These are phyloP conservation scores for Prenolepis imparis DNA, from an alignment of 2,888 invertebrate genomes.

Conservation along the genomic window DNA sequence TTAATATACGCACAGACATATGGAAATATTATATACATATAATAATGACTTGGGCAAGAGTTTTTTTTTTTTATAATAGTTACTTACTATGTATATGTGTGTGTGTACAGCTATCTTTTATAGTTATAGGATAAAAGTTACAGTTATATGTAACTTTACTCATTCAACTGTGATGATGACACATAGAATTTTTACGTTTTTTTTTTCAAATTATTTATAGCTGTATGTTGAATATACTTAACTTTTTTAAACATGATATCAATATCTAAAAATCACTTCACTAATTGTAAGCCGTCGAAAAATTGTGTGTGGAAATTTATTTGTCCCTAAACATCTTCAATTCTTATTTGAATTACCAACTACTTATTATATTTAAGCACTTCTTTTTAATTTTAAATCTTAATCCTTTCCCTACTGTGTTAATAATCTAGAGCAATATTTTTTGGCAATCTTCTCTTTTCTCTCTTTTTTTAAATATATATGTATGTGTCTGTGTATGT, in stretches of 20 bases:
- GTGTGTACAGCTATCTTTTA: background rate
- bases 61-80: constrained; percentile 1
- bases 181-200: background rate
- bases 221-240: background rate
- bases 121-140: background rate
- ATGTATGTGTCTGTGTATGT: no score
- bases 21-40: background rate
- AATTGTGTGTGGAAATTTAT: constrained; percentile 9
- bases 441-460: constrained; percentile 9
- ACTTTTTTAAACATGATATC: background rate
- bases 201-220: background rate
- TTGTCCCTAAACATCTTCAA: background rate
- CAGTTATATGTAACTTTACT: background rate
- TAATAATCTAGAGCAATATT: constrained; percentile 41
- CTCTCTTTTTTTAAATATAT: constrained; percentile 15
- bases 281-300: background rate
- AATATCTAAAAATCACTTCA: constrained; percentile 1
- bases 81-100: no score
- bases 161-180: background rate
- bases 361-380: constrained; percentile 47
- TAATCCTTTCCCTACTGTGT: constrained; percentile 54
- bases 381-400: constrained; percentile 35
- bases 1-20: background rate
- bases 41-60: constrained; percentile 25
- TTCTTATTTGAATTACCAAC: constrained; percentile 81